phyloP scores from a whole-genome alignment of 1,140 invertebrate species.

The Drosophila seguyi region DNA sequence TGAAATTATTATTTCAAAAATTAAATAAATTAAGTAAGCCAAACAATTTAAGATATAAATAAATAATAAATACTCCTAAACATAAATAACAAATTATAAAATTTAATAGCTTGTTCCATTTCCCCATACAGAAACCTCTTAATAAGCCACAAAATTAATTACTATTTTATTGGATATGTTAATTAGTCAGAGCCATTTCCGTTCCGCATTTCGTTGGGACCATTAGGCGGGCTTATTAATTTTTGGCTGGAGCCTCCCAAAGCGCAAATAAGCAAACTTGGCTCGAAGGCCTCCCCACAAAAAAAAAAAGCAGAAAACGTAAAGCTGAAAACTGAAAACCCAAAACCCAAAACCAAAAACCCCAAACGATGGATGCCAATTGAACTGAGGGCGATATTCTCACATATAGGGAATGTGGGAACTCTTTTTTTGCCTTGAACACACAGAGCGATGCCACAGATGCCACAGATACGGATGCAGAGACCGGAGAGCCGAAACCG shows the following conservation, averaged over 20 bases:
- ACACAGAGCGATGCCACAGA: slow-evolving; percentile 47
- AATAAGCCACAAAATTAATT: slow-evolving; percentile 17
- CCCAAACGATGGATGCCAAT: slow-evolving; percentile 48
- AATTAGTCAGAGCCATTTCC: slow-evolving; percentile 22
- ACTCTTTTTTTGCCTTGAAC: slow-evolving; percentile 44
- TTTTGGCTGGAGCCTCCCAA: slow-evolving; percentile 22
- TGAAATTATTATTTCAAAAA: too few relatives aligned
- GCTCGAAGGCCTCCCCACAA: slow-evolving; percentile 48
- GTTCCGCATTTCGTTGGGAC: slow-evolving; percentile 5
- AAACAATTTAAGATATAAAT: too few relatives aligned
- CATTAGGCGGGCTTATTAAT: slow-evolving; percentile 37
- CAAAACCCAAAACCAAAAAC: slow-evolving; percentile 3
- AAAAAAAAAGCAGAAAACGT: background rate
- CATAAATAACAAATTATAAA: too few relatives aligned
- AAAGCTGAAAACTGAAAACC: slow-evolving; percentile 7
- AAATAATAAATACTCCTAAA: too few relatives aligned
- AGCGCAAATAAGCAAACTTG: slow-evolving; percentile 32
- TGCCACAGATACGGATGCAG: slow-evolving; percentile 61
- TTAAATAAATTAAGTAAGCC: background rate
- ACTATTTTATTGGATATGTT: slow-evolving; percentile 38
- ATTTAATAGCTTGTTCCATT: background rate
- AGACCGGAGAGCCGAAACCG: slow-evolving; percentile 18
- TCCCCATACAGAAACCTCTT: background rate
- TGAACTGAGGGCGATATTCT: slow-evolving; percentile 69
- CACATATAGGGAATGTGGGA: slow-evolving; percentile 64